Percentiles rank a stretch among this genome's conserved stretches.
phyloP scores from a whole-genome alignment of 2,113 vertebrate genomes.

The Neodontobutis hainanensis region DNA sequence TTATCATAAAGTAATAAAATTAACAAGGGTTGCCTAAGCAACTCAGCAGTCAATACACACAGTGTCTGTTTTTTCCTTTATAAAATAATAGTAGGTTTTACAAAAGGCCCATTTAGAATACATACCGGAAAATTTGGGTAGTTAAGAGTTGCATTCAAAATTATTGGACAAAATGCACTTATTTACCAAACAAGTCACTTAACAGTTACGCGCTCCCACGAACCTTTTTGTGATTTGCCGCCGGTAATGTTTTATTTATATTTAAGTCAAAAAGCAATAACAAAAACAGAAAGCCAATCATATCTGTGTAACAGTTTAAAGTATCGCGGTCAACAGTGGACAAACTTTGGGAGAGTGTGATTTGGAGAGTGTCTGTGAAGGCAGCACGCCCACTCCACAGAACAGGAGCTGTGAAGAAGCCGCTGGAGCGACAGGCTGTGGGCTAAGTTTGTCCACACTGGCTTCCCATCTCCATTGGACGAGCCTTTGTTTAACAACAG shows the following conservation, averaged over 20 bases:
- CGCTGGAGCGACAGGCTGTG: slow-evolving; percentile 24
- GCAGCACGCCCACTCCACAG: slow-evolving; percentile 47
- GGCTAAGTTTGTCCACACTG: slow-evolving; percentile 71
- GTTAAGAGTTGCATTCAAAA: slow-evolving; percentile 25
- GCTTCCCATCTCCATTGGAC: slow-evolving; percentile 56
- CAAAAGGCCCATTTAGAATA: neutral
- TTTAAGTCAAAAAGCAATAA: too few relatives aligned
- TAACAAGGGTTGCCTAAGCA: too few relatives aligned
- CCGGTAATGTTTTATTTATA: too few relatives aligned
- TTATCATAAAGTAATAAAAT: too few relatives aligned
- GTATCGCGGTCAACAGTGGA: neutral
- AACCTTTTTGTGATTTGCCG: too few relatives aligned
- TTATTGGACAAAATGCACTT: neutral
- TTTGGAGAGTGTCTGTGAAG: slow-evolving; percentile 36
- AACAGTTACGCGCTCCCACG: neutral
- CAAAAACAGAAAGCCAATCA: neutral
- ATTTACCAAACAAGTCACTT: neutral
- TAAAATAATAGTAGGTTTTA: neutral
- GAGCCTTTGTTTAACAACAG: slow-evolving; percentile 57
- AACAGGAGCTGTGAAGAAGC: slow-evolving; percentile 44
- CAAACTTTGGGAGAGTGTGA: neutral
- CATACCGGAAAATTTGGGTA: slow-evolving; percentile 9
- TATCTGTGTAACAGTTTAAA: neutral
- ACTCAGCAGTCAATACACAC: neutral
- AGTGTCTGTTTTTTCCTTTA: neutral